phyloP scores from a whole-genome alignment of 2,888 invertebrate genomes.

The Lapara coniferarum region DNA sequence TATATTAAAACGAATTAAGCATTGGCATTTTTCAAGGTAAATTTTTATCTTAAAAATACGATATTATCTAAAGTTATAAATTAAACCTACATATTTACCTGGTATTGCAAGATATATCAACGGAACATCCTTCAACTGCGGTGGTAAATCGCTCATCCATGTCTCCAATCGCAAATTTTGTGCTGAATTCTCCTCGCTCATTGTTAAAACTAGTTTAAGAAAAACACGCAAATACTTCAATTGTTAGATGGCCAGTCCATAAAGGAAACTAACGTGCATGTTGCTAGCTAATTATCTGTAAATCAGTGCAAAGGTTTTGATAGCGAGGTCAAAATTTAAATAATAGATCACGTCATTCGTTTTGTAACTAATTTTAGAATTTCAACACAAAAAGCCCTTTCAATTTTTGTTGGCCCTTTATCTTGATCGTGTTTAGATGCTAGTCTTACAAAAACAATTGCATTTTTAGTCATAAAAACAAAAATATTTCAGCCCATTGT shows the following conservation, averaged over 20 bases:
- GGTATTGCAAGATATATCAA: conserved; percentile 90
- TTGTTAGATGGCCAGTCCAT: not conserved
- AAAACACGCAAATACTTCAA: not conserved
- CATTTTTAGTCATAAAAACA: not conserved
- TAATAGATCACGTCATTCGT: not conserved
- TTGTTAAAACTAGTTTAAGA: conserved; percentile 52
- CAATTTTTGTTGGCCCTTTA: not conserved
- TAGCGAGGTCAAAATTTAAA: conserved; percentile 14
- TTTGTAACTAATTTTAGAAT: not conserved
- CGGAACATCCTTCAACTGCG: conserved; percentile 82
- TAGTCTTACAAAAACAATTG: not conserved
- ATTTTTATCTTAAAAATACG: not conserved
- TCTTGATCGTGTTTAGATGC: too few relatives aligned
- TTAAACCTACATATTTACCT: conserved; percentile 73
- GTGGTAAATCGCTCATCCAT: conserved; percentile 89
- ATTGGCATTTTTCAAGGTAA: too few relatives aligned
- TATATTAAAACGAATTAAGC: too few relatives aligned
- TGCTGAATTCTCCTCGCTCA: conserved; percentile 59
- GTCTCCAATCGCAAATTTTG: conserved; percentile 77
- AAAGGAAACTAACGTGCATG: conserved; percentile 1
- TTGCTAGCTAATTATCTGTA: not conserved
- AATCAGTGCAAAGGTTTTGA: not conserved
- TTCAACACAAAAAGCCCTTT: not conserved
- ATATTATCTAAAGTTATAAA: not conserved
- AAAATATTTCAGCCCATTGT: not conserved